Evolutionary conservation across 2,888 invertebrate genomes (phyloP).

Genomic region (Drosophila prostipennis): DNA sequence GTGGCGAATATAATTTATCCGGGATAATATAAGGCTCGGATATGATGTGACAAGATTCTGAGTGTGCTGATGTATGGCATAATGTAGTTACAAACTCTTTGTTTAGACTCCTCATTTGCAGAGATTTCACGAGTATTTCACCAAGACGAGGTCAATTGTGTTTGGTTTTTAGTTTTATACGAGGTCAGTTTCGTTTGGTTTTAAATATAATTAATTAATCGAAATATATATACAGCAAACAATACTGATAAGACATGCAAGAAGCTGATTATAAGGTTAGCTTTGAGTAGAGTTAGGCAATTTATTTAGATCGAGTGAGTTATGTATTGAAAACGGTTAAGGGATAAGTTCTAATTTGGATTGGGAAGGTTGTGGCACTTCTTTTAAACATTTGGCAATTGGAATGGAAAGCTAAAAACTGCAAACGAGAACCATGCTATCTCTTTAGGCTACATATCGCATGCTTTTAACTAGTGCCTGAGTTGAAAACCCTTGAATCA

Average conservation of each 20-base stretch:
- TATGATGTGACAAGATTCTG: constrained; percentile 17
- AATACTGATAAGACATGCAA: constrained; percentile 47
- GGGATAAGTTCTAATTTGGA: not conserved
- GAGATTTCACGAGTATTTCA: constrained; percentile 51
- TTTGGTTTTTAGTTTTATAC: constrained; percentile 1
- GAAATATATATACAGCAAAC: not conserved
- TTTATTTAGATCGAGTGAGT: not conserved
- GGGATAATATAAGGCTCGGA: constrained; percentile 17
- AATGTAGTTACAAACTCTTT: constrained; percentile 18
- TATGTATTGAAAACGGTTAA: not conserved
- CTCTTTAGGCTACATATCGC: not conserved
- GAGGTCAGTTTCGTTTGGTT: constrained; percentile 4
- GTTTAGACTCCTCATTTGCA: constrained; percentile 48
- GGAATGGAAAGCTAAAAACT: not conserved
- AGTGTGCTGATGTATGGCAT: constrained; percentile 23
- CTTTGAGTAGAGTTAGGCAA: constrained; percentile 8
- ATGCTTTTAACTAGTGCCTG: constrained; percentile 1
- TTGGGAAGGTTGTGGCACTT: not conserved
- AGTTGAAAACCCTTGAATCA: not conserved
- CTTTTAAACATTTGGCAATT: not conserved
- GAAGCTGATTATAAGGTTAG: not conserved
- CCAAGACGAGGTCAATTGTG: constrained; percentile 29
- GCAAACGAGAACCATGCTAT: not conserved
- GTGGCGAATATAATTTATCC: constrained; percentile 14
- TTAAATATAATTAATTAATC: constrained; percentile 11